Percentiles rank a stretch among this genome's conserved stretches.
These are phyloP conservation scores for Neosilurus mollespiculum DNA, from an alignment of 2,797 vertebrate genomes.

Conservation along the genomic window DNA sequence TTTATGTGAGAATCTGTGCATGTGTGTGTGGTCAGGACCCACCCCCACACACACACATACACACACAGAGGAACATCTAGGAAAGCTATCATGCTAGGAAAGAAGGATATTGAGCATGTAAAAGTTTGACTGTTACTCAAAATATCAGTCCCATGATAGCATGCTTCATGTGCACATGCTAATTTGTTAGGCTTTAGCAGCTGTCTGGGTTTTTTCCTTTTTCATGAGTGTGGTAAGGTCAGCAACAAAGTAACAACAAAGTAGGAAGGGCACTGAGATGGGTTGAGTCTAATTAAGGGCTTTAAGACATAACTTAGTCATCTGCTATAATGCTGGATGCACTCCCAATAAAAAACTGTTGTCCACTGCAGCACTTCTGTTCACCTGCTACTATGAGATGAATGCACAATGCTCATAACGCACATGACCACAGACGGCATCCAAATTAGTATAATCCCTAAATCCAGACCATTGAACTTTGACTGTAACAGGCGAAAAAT, in stretches of 20 bases:
- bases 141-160: slow-evolving; percentile 46
- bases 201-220: slow-evolving; percentile 50
- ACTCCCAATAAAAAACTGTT: slow-evolving; percentile 14
- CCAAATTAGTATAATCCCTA: slow-evolving; percentile 4
- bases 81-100: slow-evolving; percentile 15
- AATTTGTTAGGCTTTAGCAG: slow-evolving; percentile 53
- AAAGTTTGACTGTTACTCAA: not conserved
- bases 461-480: slow-evolving; percentile 21
- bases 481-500: not conserved
- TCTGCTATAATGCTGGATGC: slow-evolving; percentile 14
- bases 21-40: no score
- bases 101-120: not conserved
- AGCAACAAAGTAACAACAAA: not conserved
- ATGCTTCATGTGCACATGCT: slow-evolving; percentile 50
- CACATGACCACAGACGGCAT: slow-evolving; percentile 14
- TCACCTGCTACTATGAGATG: slow-evolving; percentile 30
- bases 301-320: slow-evolving; percentile 35
- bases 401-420: slow-evolving; percentile 21
- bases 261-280: not conserved
- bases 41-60: not conserved
- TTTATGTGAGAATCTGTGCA: no score
- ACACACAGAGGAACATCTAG: slow-evolving; percentile 27
- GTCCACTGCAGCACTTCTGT: not conserved
- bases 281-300: slow-evolving; percentile 8
- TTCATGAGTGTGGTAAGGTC: not conserved